These are phyloP conservation scores for Sternarchorhynchus goeldii DNA, from an alignment of 2,797 vertebrate genomes.

Conservation along the genomic window DNA sequence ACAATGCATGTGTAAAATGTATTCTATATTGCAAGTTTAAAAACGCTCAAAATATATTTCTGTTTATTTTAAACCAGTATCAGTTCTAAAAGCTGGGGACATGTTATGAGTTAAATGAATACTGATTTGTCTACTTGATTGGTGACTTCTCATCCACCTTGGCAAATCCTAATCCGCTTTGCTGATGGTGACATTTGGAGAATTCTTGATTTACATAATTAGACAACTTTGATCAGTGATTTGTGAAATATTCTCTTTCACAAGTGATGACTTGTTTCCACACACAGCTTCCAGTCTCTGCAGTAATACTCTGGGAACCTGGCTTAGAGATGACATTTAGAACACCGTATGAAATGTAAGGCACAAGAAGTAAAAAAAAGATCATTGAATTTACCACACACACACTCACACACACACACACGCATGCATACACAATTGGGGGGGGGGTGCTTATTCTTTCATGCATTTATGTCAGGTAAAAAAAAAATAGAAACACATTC, in stretches of 20 bases:
- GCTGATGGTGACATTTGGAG: conserved; percentile 90
- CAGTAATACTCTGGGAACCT: conserved; percentile 66
- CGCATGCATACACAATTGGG: not conserved
- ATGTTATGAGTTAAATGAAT: conserved; percentile 38
- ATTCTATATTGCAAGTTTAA: conserved; percentile 38
- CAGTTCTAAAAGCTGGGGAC: not conserved
- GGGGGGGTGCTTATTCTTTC: not conserved
- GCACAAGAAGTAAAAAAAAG: conserved; percentile 58
- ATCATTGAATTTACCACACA: conserved; percentile 8
- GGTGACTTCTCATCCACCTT: conserved; percentile 76
- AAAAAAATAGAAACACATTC: not conserved
- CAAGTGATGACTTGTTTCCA: conserved; percentile 68
- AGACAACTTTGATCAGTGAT: conserved; percentile 91
- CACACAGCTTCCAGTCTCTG: conserved; percentile 63
- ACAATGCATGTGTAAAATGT: not conserved
- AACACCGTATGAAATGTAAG: conserved; percentile 64
- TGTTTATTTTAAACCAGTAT: conserved; percentile 26
- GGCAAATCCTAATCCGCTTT: conserved; percentile 84
- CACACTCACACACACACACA: conserved; percentile 7
- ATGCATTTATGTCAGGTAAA: conserved; percentile 17
- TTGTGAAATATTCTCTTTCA: conserved; percentile 84
- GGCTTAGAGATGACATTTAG: conserved; percentile 79
- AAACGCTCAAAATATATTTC: not conserved
- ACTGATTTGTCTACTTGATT: conserved; percentile 64
- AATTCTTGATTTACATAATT: conserved; percentile 98